A percentile compares a stretch with the other conserved stretches of the same genome.
Evolutionary conservation across 2,113 vertebrate species (phyloP).

Genomic region (Gorsachius goisagi): DNA sequence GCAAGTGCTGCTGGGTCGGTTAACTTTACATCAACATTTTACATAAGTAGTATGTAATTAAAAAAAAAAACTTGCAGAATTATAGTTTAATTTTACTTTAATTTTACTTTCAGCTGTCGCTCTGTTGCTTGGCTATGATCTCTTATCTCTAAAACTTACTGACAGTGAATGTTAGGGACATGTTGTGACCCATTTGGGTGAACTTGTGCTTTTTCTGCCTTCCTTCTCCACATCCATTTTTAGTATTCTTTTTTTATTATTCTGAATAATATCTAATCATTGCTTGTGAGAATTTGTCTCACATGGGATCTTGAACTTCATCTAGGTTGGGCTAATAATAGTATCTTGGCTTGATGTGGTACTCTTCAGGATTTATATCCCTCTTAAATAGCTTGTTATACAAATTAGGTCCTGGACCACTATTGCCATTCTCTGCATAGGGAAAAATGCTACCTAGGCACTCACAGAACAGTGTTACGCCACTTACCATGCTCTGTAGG

Average conservation of each 20-base stretch:
- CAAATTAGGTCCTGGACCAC: slow-evolving; percentile 35
- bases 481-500: neutral
- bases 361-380: slow-evolving; percentile 52
- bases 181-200: slow-evolving; percentile 14
- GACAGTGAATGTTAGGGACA: neutral
- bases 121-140: slow-evolving; percentile 6
- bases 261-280: slow-evolving; percentile 62
- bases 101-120: neutral
- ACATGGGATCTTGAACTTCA: slow-evolving; percentile 42
- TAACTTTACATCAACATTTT: neutral
- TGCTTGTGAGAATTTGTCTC: slow-evolving; percentile 63
- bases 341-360: slow-evolving; percentile 41
- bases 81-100: neutral
- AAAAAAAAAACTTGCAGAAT: neutral
- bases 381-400: slow-evolving; percentile 34
- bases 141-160: neutral
- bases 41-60: neutral
- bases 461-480: neutral
- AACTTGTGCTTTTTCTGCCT: neutral
- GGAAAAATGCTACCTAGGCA: neutral
- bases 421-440: neutral
- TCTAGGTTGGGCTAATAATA: slow-evolving; percentile 69
- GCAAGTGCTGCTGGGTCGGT: neutral
- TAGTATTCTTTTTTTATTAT: slow-evolving; percentile 12
- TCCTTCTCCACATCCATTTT: slow-evolving; percentile 43